Percentiles rank a stretch among this genome's conserved stretches.
These are phyloP conservation scores for Steinernema feltiae DNA, from an alignment of 1,140 invertebrate genomes.

Conservation along the genomic window DNA sequence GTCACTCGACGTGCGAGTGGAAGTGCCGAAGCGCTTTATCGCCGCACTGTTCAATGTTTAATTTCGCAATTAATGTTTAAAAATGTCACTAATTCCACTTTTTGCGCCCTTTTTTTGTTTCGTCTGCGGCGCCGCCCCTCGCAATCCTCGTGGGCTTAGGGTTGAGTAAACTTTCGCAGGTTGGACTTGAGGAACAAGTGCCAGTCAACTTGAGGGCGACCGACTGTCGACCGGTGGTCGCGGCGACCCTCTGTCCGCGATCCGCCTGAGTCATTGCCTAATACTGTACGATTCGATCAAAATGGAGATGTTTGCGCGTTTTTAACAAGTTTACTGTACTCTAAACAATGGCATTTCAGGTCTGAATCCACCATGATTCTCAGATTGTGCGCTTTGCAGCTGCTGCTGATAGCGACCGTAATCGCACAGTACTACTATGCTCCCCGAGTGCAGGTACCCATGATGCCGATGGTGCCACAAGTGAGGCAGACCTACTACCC, in stretches of 20 bases:
- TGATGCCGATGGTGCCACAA: conserved; percentile 19
- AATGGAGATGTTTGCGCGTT: neutral
- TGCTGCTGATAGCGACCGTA: neutral
- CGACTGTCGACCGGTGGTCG: neutral
- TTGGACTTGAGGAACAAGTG: neutral
- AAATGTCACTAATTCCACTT: neutral
- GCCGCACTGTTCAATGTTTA: neutral
- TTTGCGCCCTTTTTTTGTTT: neutral
- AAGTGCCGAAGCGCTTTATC: neutral
- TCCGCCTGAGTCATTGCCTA: neutral
- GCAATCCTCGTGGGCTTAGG: neutral
- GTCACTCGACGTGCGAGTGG: no score
- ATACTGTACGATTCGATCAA: neutral
- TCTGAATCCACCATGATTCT: neutral
- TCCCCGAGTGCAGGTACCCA: neutral
- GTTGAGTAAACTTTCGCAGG: neutral
- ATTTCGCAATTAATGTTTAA: conserved; percentile 1
- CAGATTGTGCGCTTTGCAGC: neutral
- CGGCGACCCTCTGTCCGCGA: neutral
- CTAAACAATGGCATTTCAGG: neutral
- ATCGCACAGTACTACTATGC: neutral
- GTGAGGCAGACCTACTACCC: conserved; percentile 43
- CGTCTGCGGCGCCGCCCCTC: neutral
- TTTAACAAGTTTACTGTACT: neutral
- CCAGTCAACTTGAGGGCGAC: neutral